These are phyloP conservation scores for Hyla sarda DNA, from an alignment of 2,113 vertebrate genomes.

Conservation along the genomic window DNA sequence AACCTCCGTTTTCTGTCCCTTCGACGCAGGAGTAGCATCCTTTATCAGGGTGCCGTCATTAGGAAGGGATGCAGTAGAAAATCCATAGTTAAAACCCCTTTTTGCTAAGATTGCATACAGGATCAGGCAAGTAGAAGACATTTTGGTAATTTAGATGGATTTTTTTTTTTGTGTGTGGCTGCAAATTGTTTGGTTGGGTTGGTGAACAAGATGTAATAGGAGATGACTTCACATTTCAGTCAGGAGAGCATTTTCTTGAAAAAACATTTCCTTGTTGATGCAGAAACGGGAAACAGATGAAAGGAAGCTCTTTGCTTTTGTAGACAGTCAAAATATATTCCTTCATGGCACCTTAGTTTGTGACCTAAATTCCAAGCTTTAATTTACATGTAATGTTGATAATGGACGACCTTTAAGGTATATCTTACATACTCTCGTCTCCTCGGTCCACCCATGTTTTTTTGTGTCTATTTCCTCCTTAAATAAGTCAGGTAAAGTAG, in stretches of 20 bases:
- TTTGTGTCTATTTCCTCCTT: background rate
- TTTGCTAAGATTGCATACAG: too few species aligned
- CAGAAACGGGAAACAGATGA: slow-evolving; percentile 26
- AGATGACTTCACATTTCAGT: background rate
- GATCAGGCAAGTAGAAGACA: too few species aligned
- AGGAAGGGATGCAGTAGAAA: too few species aligned
- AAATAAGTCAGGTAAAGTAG: background rate
- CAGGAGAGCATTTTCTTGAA: background rate
- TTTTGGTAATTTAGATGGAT: background rate
- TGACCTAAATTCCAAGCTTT: background rate
- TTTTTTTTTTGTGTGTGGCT: background rate
- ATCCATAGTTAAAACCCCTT: too few species aligned
- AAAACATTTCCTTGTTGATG: slow-evolving; percentile 10
- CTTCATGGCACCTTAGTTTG: background rate
- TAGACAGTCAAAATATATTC: background rate
- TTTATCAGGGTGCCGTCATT: too few species aligned
- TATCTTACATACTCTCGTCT: background rate
- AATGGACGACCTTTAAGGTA: background rate
- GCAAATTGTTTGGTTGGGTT: background rate
- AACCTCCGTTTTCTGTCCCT: too few species aligned
- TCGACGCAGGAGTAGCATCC: too few species aligned
- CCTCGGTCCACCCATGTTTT: background rate
- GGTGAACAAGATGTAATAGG: background rate
- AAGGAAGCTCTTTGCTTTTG: background rate
- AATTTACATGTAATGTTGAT: background rate